A percentile compares a stretch with the other conserved stretches of the same genome.
These are phyloP conservation scores for Cyphomyrus discorhynchus DNA, from an alignment of 2,113 vertebrate species.

Conservation along the genomic window DNA sequence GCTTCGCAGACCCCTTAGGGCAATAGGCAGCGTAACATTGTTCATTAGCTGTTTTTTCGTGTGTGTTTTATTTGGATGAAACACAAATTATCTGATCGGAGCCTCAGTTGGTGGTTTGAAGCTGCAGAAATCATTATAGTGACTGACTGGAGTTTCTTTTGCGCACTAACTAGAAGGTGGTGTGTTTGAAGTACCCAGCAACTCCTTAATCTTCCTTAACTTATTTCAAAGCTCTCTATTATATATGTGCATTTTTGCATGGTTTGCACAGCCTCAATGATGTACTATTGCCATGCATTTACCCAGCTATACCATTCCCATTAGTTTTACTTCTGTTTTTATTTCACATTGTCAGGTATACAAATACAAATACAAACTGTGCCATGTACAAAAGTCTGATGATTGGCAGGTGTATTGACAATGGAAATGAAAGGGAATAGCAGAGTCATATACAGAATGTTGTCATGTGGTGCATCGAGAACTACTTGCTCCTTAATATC, in stretches of 20 bases:
- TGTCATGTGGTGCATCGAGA: background rate
- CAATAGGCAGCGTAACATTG: background rate
- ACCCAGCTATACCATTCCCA: background rate
- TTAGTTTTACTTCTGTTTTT: background rate
- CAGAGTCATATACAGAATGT: background rate
- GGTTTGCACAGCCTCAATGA: background rate
- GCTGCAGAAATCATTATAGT: slow-evolving; percentile 1
- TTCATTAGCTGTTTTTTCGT: background rate
- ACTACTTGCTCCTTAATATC: background rate
- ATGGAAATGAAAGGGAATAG: background rate
- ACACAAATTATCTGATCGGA: background rate
- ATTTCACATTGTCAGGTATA: background rate
- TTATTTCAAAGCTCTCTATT: background rate
- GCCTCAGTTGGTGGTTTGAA: background rate
- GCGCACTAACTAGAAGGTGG: background rate
- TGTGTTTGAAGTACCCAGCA: background rate
- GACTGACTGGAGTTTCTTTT: background rate
- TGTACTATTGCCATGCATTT: background rate
- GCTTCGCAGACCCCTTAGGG: background rate
- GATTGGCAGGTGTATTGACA: background rate
- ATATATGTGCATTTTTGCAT: background rate
- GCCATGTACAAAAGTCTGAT: background rate
- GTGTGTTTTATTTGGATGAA: background rate
- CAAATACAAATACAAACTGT: background rate
- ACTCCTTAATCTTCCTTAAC: background rate